These are phyloP conservation scores for Sebastes schlegelii DNA, from an alignment of 2,113 vertebrate genomes.

Conservation along the genomic window DNA sequence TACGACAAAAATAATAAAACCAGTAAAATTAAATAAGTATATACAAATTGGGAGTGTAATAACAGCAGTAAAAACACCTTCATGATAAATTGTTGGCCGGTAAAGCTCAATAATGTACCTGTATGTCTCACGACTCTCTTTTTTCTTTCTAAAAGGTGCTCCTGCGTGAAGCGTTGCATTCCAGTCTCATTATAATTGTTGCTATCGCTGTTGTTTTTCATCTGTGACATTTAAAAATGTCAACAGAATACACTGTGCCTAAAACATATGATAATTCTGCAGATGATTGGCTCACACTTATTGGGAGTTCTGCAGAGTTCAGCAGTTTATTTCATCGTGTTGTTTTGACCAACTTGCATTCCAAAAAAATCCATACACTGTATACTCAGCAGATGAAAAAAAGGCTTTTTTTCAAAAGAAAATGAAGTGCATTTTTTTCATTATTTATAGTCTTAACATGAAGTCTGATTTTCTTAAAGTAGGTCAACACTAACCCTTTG, in stretches of 20 bases:
- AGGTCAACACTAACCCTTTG: neutral
- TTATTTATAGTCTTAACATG: neutral
- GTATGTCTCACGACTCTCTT: neutral
- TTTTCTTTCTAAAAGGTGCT: neutral
- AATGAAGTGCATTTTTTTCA: neutral
- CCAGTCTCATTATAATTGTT: slow-evolving; percentile 58
- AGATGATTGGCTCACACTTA: slow-evolving; percentile 54
- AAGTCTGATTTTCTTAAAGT: too few relatives aligned
- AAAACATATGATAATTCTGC: slow-evolving; percentile 65
- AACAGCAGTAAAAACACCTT: neutral
- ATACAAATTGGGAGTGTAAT: neutral
- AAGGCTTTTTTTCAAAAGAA: neutral
- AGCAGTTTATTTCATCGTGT: slow-evolving; percentile 49
- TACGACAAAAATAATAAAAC: neutral
- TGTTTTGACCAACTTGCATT: slow-evolving; percentile 16
- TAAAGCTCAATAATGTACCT: neutral
- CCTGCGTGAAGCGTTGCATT: slow-evolving; percentile 23
- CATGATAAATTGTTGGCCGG: neutral
- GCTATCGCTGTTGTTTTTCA: slow-evolving; percentile 60
- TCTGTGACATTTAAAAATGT: slow-evolving; percentile 79
- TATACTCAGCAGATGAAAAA: slow-evolving; percentile 16
- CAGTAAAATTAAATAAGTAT: neutral
- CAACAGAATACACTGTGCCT: slow-evolving; percentile 52
- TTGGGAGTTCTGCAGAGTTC: slow-evolving; percentile 33
- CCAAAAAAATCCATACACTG: neutral